Evolutionary conservation across 2,888 invertebrate species (phyloP).

Genomic region (Abrostola triplasia): DNA sequence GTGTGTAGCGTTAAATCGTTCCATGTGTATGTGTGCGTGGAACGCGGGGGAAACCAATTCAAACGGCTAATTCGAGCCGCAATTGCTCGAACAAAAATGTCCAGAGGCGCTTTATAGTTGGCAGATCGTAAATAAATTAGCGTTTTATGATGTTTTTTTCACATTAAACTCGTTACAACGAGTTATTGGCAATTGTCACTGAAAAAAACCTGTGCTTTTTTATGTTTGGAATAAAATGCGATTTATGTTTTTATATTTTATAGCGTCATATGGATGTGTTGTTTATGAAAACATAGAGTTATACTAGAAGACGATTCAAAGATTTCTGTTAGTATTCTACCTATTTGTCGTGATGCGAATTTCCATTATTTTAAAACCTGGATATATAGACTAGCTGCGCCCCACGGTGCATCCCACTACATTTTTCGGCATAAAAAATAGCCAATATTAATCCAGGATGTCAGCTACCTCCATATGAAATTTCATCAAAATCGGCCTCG

Average conservation of each 20-base stretch:
- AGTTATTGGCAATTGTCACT: constrained; percentile 61
- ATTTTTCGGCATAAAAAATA: no score
- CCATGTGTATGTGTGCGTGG: constrained; percentile 65
- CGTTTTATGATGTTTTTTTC: constrained; percentile 58
- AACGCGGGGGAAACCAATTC: constrained; percentile 75
- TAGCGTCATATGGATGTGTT: constrained; percentile 20
- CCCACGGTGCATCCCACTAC: no score
- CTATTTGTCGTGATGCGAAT: no score
- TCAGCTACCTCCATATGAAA: no score
- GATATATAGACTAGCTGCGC: no score
- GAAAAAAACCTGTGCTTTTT: constrained; percentile 39
- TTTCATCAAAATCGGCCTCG: no score
- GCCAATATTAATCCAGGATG: no score
- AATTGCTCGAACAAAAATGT: constrained; percentile 65
- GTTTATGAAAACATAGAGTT: constrained; percentile 24
- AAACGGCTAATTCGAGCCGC: constrained; percentile 82
- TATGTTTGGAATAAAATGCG: constrained; percentile 26
- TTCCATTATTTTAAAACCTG: no score
- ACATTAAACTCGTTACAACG: constrained; percentile 60
- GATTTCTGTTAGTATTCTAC: no score
- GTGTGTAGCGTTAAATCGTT: constrained; percentile 64
- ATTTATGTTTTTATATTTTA: constrained; percentile 42
- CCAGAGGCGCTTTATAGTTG: constrained; percentile 64
- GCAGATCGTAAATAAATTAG: constrained; percentile 79
- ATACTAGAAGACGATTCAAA: no score